Percentiles rank a stretch among this genome's conserved stretches.
Evolutionary conservation across 2,888 invertebrate species (phyloP).

Genomic region (Deilephila elpenor): DNA sequence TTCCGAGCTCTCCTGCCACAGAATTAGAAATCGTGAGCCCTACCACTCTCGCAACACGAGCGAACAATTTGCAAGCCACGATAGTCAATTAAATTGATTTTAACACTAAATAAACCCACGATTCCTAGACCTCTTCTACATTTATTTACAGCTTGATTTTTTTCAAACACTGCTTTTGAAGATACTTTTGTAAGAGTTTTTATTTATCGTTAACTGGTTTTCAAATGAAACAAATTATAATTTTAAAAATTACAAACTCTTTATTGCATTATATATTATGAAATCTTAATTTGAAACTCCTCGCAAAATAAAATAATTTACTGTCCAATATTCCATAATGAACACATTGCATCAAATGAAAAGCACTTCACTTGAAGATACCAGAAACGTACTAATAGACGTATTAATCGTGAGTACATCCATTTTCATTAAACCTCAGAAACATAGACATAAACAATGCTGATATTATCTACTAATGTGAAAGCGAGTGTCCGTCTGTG

Average conservation of each 20-base stretch:
- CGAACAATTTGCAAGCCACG: conserved; percentile 59
- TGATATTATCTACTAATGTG: conserved; percentile 17
- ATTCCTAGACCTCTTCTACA: conserved; percentile 32
- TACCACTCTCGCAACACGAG: conserved; percentile 46
- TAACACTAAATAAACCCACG: conserved; percentile 50
- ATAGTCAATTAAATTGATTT: conserved; percentile 62
- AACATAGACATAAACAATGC: conserved; percentile 14
- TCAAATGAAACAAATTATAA: neutral
- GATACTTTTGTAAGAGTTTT: neutral
- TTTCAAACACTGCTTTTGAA: conserved; percentile 11
- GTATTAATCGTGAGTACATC: neutral
- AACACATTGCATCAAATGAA: too few species aligned
- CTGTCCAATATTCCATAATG: too few species aligned
- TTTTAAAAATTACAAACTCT: too few species aligned
- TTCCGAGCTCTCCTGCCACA: neutral
- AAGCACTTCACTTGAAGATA: too few species aligned
- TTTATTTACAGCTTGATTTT: conserved; percentile 20
- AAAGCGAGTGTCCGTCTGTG: conserved; percentile 5
- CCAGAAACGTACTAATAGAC: too few species aligned
- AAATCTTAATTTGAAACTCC: too few species aligned
- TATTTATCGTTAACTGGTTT: neutral
- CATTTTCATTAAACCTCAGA: conserved; percentile 14
- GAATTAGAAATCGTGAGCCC: conserved; percentile 42
- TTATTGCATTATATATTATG: too few species aligned
- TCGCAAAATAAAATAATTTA: too few species aligned